Percentiles rank a stretch among this genome's conserved stretches.
Evolutionary conservation across 2,888 invertebrate genomes (phyloP).

Genomic region (Yponomeuta cagnagella): DNA sequence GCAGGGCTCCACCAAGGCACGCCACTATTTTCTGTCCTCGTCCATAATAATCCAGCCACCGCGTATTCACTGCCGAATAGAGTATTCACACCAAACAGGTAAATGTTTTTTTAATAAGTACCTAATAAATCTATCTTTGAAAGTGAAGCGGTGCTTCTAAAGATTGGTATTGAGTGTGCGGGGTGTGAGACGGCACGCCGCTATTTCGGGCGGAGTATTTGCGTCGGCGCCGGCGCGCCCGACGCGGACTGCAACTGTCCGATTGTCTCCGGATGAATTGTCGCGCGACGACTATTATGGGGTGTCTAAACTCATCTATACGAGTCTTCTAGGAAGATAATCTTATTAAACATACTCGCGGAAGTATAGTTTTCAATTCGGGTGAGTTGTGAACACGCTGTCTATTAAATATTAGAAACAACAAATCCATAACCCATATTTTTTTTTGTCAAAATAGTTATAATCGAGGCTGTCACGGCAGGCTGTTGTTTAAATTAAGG

Average conservation of each 20-base stretch:
- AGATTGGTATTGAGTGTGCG: not conserved
- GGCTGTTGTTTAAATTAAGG: too few species aligned
- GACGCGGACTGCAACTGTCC: conserved; percentile 12
- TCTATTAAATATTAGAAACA: too few species aligned
- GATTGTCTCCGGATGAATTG: conserved; percentile 14
- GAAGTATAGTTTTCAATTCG: not conserved
- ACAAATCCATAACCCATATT: too few species aligned
- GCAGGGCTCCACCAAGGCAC: too few species aligned
- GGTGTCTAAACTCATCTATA: not conserved
- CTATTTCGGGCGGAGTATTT: conserved; percentile 64
- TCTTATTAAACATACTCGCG: not conserved
- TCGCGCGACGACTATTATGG: not conserved
- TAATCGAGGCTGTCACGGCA: too few species aligned
- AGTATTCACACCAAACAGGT: too few species aligned
- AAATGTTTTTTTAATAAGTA: not conserved
- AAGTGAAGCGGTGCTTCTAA: not conserved
- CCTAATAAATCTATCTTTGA: not conserved
- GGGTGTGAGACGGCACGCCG: conserved; percentile 47
- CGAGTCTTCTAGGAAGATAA: not conserved
- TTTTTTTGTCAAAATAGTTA: too few species aligned
- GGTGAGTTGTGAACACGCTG: too few species aligned
- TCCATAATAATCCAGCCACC: too few species aligned
- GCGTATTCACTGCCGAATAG: too few species aligned
- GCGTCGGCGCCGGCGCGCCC: conserved; percentile 32
- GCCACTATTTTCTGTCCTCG: too few species aligned